phyloP scores from a whole-genome alignment of 2,888 invertebrate genomes.

The Caenorhabditis panamensis region DNA sequence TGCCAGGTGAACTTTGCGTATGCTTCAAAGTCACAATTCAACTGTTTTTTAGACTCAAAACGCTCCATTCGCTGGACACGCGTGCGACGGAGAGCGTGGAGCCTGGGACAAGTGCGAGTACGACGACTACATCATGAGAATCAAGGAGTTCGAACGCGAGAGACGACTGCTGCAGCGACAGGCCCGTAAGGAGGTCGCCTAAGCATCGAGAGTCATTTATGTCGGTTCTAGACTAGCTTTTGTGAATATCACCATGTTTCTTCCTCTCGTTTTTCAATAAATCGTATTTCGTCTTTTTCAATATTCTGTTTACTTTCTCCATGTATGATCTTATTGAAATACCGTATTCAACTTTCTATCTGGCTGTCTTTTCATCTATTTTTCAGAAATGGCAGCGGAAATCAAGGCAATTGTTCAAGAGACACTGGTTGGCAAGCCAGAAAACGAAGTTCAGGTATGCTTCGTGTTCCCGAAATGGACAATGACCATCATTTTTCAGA shows the following conservation, averaged over 20 bases:
- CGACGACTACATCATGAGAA: constrained; percentile 78
- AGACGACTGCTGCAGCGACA: constrained; percentile 77
- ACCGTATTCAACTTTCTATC: too few relatives aligned
- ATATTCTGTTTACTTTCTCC: background rate
- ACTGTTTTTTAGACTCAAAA: constrained; percentile 70
- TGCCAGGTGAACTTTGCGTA: constrained; percentile 69
- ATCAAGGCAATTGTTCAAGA: constrained; percentile 31
- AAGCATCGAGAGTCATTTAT: background rate
- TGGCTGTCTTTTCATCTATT: background rate
- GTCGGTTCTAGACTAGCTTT: constrained; percentile 19
- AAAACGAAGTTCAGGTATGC: constrained; percentile 28
- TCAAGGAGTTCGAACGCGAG: constrained; percentile 81
- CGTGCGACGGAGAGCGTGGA: constrained; percentile 73
- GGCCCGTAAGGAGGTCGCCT: constrained; percentile 72
- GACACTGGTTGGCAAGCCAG: constrained; percentile 34
- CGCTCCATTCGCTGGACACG: constrained; percentile 77
- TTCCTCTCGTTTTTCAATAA: constrained; percentile 5
- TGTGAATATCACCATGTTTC: constrained; percentile 30
- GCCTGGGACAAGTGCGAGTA: constrained; percentile 79
- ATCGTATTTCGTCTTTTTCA: background rate
- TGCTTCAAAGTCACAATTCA: background rate
- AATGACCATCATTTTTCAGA: constrained; percentile 37
- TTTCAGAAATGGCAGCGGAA: constrained; percentile 23
- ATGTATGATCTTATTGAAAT: background rate
- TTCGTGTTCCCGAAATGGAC: too few relatives aligned